A percentile compares a stretch with the other conserved stretches of the same genome.
Evolutionary conservation across 92 coral and sea anemone genomes (phyloP).

Genomic region (Phymanthus crucifer): DNA sequence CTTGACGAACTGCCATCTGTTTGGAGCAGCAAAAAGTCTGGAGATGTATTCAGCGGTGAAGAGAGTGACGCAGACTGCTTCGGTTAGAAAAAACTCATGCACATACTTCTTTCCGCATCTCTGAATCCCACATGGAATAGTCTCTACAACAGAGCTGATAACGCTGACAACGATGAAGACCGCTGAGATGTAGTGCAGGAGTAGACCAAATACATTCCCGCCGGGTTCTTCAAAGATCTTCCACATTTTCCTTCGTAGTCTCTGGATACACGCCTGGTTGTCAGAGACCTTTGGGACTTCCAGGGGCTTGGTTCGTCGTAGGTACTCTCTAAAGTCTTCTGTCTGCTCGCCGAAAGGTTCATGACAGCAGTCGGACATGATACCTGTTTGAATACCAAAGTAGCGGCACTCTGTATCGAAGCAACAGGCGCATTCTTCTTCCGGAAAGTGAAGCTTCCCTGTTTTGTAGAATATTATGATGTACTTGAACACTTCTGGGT

Average conservation of each 20-base stretch:
- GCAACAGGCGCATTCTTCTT: conserved; percentile 95
- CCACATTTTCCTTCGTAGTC: conserved; percentile 76
- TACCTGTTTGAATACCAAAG: conserved; percentile 76
- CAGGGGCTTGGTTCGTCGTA: conserved; percentile 52
- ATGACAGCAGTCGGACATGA: conserved; percentile 69
- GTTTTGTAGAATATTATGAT: conserved; percentile 87
- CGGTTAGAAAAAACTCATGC: conserved; percentile 59
- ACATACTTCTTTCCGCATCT: conserved; percentile 75
- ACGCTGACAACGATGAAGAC: conserved; percentile 81
- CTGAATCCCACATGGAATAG: conserved; percentile 68
- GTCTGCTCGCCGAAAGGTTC: conserved; percentile 68
- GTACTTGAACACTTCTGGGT: conserved; percentile 91
- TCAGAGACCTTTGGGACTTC: conserved; percentile 37
- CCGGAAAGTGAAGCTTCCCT: conserved; percentile 93
- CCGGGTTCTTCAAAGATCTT: conserved; percentile 90
- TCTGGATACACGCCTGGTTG: conserved; percentile 23
- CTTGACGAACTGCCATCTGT: conserved; percentile 79
- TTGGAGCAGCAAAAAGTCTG: conserved; percentile 80
- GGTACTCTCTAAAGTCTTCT: conserved; percentile 65
- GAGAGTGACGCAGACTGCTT: conserved; percentile 77
- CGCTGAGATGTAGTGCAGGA: conserved; percentile 78
- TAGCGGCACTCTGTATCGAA: conserved; percentile 85
- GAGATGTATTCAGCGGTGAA: conserved; percentile 78
- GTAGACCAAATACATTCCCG: conserved; percentile 69
- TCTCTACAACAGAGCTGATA: conserved; percentile 80